Evolutionary conservation across 2,888 invertebrate genomes (phyloP).

Genomic region (Pseudococcus jackbeardsleyi): DNA sequence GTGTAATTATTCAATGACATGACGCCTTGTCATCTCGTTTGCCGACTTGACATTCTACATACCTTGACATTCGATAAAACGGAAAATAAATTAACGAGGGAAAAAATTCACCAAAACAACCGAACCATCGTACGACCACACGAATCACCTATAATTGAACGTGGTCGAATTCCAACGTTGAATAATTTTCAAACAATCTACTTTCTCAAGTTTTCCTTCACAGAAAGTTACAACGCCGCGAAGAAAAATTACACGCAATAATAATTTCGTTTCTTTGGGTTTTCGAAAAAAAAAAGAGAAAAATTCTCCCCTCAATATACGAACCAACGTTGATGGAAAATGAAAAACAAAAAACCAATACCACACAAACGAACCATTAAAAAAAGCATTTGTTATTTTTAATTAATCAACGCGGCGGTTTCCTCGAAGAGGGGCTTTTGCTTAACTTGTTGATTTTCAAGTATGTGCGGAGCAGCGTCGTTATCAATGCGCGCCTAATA

Average conservation of each 20-base stretch:
- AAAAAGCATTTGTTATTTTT: slow-evolving; percentile 30
- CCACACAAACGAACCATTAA: slow-evolving; percentile 6
- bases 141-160: slow-evolving; percentile 24
- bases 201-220: background rate
- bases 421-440: slow-evolving; percentile 26
- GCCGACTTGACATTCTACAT: too few species aligned
- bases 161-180: background rate
- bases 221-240: background rate
- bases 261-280: background rate
- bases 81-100: too few species aligned
- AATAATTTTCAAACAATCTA: slow-evolving; percentile 1
- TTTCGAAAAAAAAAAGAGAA: background rate
- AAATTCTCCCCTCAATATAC: background rate
- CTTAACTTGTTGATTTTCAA: slow-evolving; percentile 55
- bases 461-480: slow-evolving; percentile 53
- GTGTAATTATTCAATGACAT: background rate
- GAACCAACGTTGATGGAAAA: background rate
- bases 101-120: too few species aligned
- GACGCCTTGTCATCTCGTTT: too few species aligned
- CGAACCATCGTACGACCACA: too few species aligned
- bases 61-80: too few species aligned
- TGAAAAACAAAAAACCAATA: background rate
- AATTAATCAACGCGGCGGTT: slow-evolving; percentile 30
- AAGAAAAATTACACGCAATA: background rate
- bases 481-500: slow-evolving; percentile 54